Evolutionary conservation across 1,140 invertebrate genomes (phyloP), one percentile per base, ranked within the genome.

Genomic region (Diprion similis): DNA sequence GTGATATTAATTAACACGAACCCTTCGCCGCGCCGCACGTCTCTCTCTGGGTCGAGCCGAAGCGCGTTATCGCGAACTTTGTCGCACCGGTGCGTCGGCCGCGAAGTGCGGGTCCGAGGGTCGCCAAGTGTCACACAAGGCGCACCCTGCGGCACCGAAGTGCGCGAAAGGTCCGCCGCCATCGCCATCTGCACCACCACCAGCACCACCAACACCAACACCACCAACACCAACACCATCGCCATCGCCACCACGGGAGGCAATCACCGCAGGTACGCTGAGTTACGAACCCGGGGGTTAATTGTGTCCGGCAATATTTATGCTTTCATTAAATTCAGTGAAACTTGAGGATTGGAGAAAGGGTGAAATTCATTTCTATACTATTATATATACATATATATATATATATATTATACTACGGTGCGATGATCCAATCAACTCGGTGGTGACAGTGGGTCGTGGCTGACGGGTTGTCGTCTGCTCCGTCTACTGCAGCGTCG

Each of bases 1-100:
- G 85, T 86, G 86, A 86, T 87, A 86, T 87, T 86, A 86, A 86
- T 87, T 87, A 87, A 87, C 86, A 83, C 85, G 84, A 85, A 86
- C 84, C 85, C 85, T 85, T 85, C 81, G 80, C 77, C 78, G 78
- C 72, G 10, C 6, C 18, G 18, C 15, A 7, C 37, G 51, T 59
- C 48, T 73, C 46, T 59, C n/a, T 51, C 75, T 73, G 73, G 19
- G 68, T 65, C 71, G 72, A 68, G 15, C 69, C 75, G 68, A 68
- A 67, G 69, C 71, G 78, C n/a, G 68, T 46, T 78, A 76, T 73
- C 74, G 77, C 71, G 67, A 69, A 73, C 69, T 77, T 77, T 73
- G 77, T 76, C 75, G 74, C 77, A 78, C 76, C 77, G 72, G 71
- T 73, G 77, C 75, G 75, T 81, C 71, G 78, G 76, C 77, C 51